Percentiles rank a stretch among this genome's conserved stretches.
Evolutionary conservation across 2,113 vertebrate genomes (phyloP).

Genomic region (Ailuropoda melanoleuca): DNA sequence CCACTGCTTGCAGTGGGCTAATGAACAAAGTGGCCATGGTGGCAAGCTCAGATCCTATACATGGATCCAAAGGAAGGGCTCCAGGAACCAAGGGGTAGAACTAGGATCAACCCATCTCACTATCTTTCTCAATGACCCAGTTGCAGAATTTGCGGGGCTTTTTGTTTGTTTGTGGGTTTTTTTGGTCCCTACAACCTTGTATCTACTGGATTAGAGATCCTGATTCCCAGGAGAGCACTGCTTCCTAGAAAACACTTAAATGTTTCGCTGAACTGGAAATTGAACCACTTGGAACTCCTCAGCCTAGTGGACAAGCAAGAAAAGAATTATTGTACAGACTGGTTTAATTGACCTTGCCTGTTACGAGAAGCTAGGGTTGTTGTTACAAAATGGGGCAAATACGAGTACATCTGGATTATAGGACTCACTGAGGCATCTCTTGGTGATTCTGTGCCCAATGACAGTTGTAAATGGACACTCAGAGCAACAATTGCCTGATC

Average conservation of each 20-base stretch:
- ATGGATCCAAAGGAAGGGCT: background rate
- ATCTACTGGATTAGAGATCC: background rate
- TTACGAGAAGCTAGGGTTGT: background rate
- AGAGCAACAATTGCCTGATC: background rate
- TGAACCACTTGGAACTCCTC: background rate
- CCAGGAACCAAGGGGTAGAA: background rate
- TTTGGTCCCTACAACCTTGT: background rate
- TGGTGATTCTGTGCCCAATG: background rate
- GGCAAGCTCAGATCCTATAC: background rate
- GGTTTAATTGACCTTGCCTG: background rate
- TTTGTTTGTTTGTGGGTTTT: background rate
- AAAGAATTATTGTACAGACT: background rate
- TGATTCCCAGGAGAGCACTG: background rate
- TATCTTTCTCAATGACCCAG: background rate
- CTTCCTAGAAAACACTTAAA: background rate
- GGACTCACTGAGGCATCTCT: background rate
- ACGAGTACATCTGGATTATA: background rate
- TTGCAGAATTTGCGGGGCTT: background rate
- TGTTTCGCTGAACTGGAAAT: background rate
- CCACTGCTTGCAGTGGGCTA: background rate
- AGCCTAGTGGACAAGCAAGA: background rate
- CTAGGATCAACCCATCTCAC: background rate
- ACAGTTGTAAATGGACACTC: background rate
- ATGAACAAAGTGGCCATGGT: background rate
- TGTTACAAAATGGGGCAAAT: background rate